A percentile compares a stretch with the other conserved stretches of the same genome.
These are phyloP conservation scores for Chaetura pelagica DNA, from an alignment of 2,113 vertebrate genomes.

Conservation along the genomic window DNA sequence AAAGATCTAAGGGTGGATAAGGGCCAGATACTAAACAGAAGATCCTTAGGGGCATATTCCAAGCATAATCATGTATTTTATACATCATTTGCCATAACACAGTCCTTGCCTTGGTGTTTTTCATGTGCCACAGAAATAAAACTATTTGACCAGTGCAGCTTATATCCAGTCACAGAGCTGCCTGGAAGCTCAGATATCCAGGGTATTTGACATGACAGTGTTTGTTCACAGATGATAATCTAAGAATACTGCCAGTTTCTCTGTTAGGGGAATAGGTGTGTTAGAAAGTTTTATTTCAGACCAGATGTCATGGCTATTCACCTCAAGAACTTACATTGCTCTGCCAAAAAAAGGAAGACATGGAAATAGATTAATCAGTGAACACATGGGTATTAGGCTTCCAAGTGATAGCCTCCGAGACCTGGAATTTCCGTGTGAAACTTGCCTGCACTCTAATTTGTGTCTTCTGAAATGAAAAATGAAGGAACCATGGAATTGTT, in stretches of 20 bases:
- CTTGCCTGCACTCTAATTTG: neutral
- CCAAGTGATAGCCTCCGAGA: neutral
- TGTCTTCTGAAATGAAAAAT: neutral
- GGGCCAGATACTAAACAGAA: neutral
- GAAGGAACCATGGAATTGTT: neutral
- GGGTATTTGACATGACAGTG: neutral
- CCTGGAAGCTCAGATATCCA: neutral
- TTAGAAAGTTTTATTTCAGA: constrained; percentile 21
- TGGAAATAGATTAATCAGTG: neutral
- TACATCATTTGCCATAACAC: neutral
- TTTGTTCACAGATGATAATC: neutral
- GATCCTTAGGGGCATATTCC: neutral
- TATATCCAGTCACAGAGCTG: neutral
- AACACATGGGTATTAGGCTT: neutral
- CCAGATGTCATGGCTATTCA: neutral
- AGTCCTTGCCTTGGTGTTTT: neutral
- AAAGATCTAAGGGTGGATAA: neutral
- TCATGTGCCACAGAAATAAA: neutral
- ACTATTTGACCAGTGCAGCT: neutral
- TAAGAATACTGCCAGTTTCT: neutral
- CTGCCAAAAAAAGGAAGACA: neutral
- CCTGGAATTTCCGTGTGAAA: neutral
- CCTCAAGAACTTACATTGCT: neutral
- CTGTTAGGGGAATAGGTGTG: neutral
- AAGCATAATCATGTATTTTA: neutral